Evolutionary conservation across 2,797 vertebrate genomes (phyloP).

Genomic region (Platalea minor): DNA sequence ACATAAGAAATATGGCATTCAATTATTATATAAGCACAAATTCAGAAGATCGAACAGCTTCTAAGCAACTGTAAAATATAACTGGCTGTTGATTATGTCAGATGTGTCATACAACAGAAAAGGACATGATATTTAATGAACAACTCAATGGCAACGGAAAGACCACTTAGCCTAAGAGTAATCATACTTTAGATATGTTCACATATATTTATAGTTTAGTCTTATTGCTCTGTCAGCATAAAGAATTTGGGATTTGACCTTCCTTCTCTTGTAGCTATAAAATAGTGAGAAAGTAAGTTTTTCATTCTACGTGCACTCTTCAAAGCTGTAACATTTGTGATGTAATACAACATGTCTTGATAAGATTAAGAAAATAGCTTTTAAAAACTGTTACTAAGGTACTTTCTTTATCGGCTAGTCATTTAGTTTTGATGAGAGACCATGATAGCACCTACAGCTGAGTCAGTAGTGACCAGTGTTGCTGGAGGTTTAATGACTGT

Average conservation of each 20-base stretch:
- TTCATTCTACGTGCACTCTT: not conserved
- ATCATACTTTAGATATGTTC: not conserved
- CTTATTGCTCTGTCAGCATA: not conserved
- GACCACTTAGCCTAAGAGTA: not conserved
- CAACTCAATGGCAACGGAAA: not conserved
- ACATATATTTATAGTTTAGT: not conserved
- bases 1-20: slow-evolving; percentile 26
- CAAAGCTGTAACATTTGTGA: not conserved
- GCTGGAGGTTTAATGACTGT: not conserved
- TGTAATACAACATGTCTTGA: not conserved
- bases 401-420: not conserved
- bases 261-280: not conserved
- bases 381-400: not conserved
- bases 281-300: not conserved
- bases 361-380: not conserved
- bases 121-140: not conserved
- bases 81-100: not conserved
- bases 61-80: not conserved
- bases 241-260: not conserved
- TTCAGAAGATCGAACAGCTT: not conserved
- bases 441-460: not conserved
- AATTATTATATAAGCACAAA: not conserved
- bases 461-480: not conserved
- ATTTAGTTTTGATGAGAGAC: not conserved
- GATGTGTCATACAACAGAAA: not conserved